phyloP scores from a whole-genome alignment of 2,888 invertebrate genomes.

The Sinotaia quadrata region DNA sequence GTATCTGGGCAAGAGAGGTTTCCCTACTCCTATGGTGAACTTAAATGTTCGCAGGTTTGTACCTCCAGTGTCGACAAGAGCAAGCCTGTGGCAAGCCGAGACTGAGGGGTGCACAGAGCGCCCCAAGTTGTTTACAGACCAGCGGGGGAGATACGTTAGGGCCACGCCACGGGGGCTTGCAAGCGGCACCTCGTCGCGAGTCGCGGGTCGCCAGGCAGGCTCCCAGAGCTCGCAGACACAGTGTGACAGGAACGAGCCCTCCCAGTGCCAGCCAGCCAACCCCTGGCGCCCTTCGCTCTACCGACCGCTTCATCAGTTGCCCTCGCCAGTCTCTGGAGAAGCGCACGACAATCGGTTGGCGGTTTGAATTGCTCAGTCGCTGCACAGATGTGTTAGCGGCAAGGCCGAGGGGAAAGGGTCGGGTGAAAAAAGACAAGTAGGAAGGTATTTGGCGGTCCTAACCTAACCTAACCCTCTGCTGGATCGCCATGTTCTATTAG shows the following conservation, averaged over 20 bases:
- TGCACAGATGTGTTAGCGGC: constrained; percentile 16
- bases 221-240: constrained; percentile 14
- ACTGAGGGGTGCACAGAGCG: neutral
- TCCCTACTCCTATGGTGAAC: too few relatives aligned
- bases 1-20: too few relatives aligned
- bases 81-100: neutral
- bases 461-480: too few relatives aligned
- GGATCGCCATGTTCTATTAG: too few relatives aligned
- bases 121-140: constrained; percentile 1
- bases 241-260: neutral
- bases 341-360: neutral
- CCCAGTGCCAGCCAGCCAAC: neutral
- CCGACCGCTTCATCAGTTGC: constrained; percentile 7
- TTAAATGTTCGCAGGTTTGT: too few relatives aligned
- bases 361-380: too few relatives aligned
- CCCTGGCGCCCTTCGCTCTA: neutral
- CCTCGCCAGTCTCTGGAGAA: neutral
- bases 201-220: neutral
- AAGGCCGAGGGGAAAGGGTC: too few relatives aligned
- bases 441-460: too few relatives aligned
- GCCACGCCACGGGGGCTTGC: neutral
- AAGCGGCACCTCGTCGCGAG: neutral
- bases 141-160: neutral
- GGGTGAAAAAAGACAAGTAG: too few relatives aligned
- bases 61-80: neutral